These are phyloP conservation scores for Crotalus tigris DNA, from an alignment of 2,113 vertebrate species.

Conservation along the genomic window DNA sequence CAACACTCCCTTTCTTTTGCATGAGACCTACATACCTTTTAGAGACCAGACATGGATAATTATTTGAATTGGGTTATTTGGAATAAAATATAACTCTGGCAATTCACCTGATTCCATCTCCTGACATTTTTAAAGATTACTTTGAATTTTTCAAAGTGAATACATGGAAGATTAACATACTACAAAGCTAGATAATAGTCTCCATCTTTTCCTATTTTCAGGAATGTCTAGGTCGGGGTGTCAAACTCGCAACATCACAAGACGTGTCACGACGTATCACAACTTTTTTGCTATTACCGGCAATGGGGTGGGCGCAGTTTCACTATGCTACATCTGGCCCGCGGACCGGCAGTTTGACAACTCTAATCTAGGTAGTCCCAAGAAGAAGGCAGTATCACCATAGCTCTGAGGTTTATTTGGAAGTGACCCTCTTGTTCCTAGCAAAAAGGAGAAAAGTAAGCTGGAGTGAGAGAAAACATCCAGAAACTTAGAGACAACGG, in stretches of 20 bases:
- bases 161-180: not conserved
- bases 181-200: not conserved
- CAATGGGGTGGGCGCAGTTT: no score
- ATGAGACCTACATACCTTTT: slow-evolving; percentile 24
- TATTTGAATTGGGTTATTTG: not conserved
- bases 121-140: not conserved
- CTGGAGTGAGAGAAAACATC: not conserved
- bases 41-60: not conserved
- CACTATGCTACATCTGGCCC: no score
- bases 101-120: not conserved
- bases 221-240: not conserved
- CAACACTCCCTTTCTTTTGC: slow-evolving; percentile 42
- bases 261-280: no score
- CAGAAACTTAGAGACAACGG: not conserved
- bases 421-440: not conserved
- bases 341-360: no score
- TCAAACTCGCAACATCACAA: no score
- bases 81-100: not conserved
- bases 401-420: not conserved
- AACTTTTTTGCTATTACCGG: no score
- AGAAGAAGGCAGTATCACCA: not conserved
- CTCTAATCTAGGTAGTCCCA: not conserved
- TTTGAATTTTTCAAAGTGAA: not conserved
- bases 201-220: not conserved
- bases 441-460: not conserved